Evolutionary conservation across 2,113 vertebrate genomes (phyloP).

Genomic region (Thermophis baileyi): DNA sequence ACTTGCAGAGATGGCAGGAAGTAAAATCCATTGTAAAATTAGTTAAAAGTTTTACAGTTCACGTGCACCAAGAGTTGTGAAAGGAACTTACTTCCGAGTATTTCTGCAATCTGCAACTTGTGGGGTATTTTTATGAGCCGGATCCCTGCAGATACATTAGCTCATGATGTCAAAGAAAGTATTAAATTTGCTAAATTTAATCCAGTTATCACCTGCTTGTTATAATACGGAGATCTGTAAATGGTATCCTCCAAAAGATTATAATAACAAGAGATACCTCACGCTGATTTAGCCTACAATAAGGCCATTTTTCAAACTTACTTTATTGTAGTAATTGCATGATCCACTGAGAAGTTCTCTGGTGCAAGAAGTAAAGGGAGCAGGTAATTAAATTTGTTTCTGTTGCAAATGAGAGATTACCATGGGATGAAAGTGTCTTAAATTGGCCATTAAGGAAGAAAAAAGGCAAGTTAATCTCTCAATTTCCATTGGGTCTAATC

Average conservation of each 20-base stretch:
- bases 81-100: background rate
- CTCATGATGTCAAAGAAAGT: background rate
- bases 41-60: background rate
- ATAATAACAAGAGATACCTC: background rate
- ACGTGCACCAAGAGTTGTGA: background rate
- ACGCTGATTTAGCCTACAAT: background rate
- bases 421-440: background rate
- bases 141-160: background rate
- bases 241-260: background rate
- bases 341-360: background rate
- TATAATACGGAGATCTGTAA: background rate
- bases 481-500: background rate
- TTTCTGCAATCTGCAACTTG: background rate
- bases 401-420: background rate
- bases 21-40: background rate
- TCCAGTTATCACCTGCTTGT: background rate
- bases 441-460: background rate
- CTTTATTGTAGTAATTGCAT: background rate
- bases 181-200: background rate
- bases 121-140: background rate
- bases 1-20: conserved; percentile 9
- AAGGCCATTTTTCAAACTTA: background rate
- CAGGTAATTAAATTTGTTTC: background rate
- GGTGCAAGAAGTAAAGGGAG: background rate
- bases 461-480: background rate